Evolutionary conservation across 2,113 vertebrate species (phyloP).

Genomic region (Myotis brandtii): DNA sequence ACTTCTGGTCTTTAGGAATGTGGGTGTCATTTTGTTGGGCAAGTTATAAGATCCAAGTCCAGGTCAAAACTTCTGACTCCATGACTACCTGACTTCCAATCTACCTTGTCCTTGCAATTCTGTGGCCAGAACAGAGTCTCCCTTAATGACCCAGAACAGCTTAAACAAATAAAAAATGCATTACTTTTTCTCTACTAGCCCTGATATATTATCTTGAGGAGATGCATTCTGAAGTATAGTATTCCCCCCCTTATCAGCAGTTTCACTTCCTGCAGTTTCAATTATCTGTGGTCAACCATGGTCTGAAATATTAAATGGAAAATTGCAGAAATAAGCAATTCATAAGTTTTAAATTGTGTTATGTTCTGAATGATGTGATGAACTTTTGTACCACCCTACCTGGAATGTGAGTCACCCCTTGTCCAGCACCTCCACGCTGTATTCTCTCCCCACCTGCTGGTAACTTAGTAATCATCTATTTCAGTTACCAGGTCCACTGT

Average conservation of each 20-base stretch:
- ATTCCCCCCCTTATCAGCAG: not conserved
- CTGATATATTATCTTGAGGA: not conserved
- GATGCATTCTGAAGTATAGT: not conserved
- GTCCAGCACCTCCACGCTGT: not conserved
- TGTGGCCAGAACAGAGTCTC: not conserved
- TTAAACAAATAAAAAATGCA: not conserved
- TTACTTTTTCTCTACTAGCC: not conserved
- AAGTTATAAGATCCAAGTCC: not conserved
- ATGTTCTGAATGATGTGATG: not conserved
- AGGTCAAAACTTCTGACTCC: not conserved
- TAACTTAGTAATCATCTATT: not conserved
- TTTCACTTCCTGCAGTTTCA: not conserved
- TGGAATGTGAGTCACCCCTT: not conserved
- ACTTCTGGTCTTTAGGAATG: too few species aligned
- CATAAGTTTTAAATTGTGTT: not conserved
- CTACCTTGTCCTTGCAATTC: not conserved
- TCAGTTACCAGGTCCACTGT: not conserved
- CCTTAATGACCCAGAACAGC: not conserved
- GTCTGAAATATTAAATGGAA: not conserved
- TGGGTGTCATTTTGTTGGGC: not conserved
- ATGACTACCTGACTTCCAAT: not conserved
- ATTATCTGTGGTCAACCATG: not conserved
- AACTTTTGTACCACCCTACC: not conserved
- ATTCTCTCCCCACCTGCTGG: not conserved
- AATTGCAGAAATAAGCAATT: not conserved